Conservation (phyloP, 2,113 vertebrate genomes). For the Stomatorhinus ivindoensis region DNA sequence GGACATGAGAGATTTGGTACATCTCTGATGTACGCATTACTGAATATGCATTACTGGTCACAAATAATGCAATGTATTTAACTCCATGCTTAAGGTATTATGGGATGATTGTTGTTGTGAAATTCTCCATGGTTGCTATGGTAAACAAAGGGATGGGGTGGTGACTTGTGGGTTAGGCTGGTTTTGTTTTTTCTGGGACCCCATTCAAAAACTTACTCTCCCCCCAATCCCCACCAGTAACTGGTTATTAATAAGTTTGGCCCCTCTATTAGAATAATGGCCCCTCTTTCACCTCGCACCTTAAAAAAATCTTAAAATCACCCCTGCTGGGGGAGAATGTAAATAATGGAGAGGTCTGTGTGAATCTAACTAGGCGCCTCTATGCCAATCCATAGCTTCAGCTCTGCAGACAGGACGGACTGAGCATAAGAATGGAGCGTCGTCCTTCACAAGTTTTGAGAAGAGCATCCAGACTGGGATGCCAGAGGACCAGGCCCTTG, state of each 20-base stretch:
- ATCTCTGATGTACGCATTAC: not conserved
- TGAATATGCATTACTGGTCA: no score
- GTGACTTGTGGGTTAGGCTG: not conserved
- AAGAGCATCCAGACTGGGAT: not conserved
- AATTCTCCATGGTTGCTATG: not conserved
- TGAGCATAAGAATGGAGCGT: not conserved
- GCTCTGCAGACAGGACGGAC: not conserved
- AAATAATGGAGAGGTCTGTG: not conserved
- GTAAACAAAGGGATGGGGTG: not conserved
- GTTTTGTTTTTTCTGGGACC: not conserved
- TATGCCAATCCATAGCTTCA: not conserved
- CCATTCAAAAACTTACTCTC: not conserved
- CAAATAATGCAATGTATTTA: not conserved
- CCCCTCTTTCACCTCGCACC: not conserved
- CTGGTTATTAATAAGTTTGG: not conserved
- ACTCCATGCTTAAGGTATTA: not conserved
- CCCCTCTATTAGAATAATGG: not conserved
- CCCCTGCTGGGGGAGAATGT: not conserved
- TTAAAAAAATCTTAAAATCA: not conserved
- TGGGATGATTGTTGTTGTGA: not conserved
- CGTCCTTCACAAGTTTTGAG: not conserved
- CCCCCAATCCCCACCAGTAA: not conserved
- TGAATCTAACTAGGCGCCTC: not conserved
- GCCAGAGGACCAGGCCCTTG: slow-evolving; percentile 3
- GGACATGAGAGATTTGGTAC: not conserved